Conservation (phyloP, 2,797 vertebrate genomes). For the Hypotaenidia okinawae region DNA sequence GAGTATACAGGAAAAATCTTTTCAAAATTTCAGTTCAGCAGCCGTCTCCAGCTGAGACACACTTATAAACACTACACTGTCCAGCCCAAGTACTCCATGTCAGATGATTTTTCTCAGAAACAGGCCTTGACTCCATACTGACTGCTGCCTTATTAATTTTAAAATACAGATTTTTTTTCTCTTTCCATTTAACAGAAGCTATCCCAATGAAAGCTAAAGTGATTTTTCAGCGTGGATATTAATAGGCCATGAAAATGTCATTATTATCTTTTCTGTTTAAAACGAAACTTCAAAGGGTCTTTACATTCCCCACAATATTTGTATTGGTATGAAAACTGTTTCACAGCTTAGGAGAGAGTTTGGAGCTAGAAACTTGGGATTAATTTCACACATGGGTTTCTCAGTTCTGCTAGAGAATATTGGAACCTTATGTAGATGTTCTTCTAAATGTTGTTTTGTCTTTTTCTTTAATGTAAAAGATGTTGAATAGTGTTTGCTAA, state of each 20-base stretch:
- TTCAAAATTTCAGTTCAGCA: constrained; percentile 22
- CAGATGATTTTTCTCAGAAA: constrained; percentile 20
- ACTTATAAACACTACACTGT: constrained; percentile 10
- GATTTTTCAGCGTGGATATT: not conserved
- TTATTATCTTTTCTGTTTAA: not conserved
- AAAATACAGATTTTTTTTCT: not conserved
- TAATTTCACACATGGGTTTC: not conserved
- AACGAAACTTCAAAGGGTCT: not conserved
- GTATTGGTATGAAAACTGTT: not conserved
- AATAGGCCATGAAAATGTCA: not conserved
- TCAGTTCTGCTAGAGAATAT: not conserved
- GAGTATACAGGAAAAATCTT: constrained; percentile 27
- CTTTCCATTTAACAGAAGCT: not conserved
- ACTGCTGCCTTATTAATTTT: not conserved
- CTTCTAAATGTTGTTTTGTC: not conserved
- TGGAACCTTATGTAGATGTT: not conserved
- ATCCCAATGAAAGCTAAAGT: not conserved
- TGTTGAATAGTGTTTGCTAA: not conserved
- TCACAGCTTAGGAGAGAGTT: not conserved
- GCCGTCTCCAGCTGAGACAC: constrained; percentile 18
- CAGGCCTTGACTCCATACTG: not conserved
- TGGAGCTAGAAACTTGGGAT: not conserved
- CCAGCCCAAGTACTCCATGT: not conserved
- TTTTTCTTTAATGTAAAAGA: not conserved
- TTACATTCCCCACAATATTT: not conserved